phyloP scores from a whole-genome alignment of 1,140 invertebrate species.

The Hyles vespertilio region DNA sequence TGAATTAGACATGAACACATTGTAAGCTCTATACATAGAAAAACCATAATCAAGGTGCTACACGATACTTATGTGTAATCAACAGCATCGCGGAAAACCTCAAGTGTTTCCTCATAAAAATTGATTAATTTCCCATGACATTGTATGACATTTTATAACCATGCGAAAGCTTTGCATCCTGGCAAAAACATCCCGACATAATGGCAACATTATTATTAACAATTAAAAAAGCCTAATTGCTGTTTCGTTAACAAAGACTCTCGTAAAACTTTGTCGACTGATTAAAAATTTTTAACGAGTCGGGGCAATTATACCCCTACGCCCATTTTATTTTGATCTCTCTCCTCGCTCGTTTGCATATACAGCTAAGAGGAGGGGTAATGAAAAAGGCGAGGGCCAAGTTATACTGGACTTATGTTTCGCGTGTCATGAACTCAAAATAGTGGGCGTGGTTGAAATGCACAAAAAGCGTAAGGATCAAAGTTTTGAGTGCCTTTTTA shows the following conservation, averaged over 20 bases:
- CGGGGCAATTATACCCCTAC: slow-evolving; percentile 24
- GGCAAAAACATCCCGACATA: not conserved
- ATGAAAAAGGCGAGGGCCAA: slow-evolving; percentile 16
- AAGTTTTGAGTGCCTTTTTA: slow-evolving; percentile 38
- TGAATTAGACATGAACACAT: too few relatives aligned
- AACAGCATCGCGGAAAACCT: too few relatives aligned
- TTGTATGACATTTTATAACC: too few relatives aligned
- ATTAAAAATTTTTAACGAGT: slow-evolving; percentile 38
- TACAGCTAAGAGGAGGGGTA: not conserved
- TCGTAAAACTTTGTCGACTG: slow-evolving; percentile 33
- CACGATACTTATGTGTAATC: too few relatives aligned
- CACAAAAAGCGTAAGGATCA: slow-evolving; percentile 43
- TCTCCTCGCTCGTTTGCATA: not conserved
- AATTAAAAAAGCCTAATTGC: slow-evolving; percentile 21
- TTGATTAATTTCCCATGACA: too few relatives aligned
- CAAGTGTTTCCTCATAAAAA: too few relatives aligned
- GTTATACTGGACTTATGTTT: slow-evolving; percentile 28
- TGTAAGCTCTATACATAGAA: too few relatives aligned
- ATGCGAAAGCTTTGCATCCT: too few relatives aligned
- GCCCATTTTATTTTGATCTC: slow-evolving; percentile 26
- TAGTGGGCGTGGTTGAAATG: slow-evolving; percentile 39
- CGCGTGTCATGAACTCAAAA: slow-evolving; percentile 39
- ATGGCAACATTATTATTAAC: slow-evolving; percentile 3
- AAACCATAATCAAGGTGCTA: too few relatives aligned
- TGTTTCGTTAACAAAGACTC: slow-evolving; percentile 28